Base-by-base conservation (phyloP, 2,797 vertebrate species). In the Masticophis lateralis region DNA sequence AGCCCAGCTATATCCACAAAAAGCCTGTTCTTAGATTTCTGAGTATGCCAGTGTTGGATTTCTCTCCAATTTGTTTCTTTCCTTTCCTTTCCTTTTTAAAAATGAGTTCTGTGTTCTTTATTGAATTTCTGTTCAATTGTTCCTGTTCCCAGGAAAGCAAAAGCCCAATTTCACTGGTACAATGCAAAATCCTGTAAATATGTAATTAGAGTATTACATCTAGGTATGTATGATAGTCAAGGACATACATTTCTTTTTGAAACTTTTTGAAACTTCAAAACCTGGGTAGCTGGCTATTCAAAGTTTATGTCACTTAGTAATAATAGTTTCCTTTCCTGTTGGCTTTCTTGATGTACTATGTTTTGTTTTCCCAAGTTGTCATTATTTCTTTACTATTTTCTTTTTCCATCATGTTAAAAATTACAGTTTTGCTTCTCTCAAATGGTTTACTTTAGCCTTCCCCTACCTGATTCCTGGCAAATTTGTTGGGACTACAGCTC, bases 11-110 rank as follows among this genome's bases (percentile, higher is more conserved):
- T 91, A 32, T 91, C 56, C 53, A 37, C 57, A 32, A 88, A 88
- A 60, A 83, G 0, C 86, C 51, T 56, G 32, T 66, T 89, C 57
- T 87, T 83, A 91, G 66, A 93, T 93, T 93, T 91, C 57, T 59
- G n/a, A n/a, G 43, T 63, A 63, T 20, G 16, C 25, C 13, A 14
- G 6, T 43, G 13, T 13, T 6, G 61, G 16, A 63, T 86, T 91
- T 86, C 14, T 61, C 14, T 74, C 86, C 47, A 74, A 43, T 66
- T 83, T 83, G 74, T 83, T 83, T 83, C 20, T 83, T 83, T 43
- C 13, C 63, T 69, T 8, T 66, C 32, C 56, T 51, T 53, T 37
- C 9, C 28, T 63, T 66, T 56, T 88, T 37, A 37, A 11, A 88
- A 79, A 74, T 55, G 22, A 91, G 61, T 60, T 86, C 20, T 89